These are phyloP conservation scores for Doryteuthis pealeii DNA, from an alignment of 1,140 invertebrate genomes.

Conservation along the genomic window DNA sequence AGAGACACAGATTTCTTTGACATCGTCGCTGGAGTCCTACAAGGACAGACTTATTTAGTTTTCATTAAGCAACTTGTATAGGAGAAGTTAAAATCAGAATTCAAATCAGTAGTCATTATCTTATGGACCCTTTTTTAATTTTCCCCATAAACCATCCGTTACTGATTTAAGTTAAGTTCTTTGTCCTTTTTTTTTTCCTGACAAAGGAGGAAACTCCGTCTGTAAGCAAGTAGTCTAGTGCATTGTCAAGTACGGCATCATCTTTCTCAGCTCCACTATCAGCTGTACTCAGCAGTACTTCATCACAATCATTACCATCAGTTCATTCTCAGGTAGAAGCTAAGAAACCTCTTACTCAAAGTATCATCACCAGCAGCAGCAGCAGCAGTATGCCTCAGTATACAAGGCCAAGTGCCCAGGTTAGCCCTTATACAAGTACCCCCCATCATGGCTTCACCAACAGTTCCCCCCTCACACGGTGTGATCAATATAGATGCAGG, in stretches of 20 bases:
- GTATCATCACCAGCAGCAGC: conserved; percentile 3
- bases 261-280: conserved; percentile 13
- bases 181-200: no score
- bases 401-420: conserved; percentile 45
- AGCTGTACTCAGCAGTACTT: conserved; percentile 4
- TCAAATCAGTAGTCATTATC: no score
- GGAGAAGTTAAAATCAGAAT: no score
- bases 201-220: conserved; percentile 12
- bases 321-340: not conserved
- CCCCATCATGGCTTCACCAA: conserved; percentile 7
- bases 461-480: conserved; percentile 27
- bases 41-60: no score
- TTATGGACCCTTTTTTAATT: no score
- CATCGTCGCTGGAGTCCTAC: no score
- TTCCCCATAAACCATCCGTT: no score
- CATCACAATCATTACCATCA: not conserved
- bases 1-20: no score
- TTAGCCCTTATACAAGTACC: conserved; percentile 35
- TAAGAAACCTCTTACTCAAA: conserved; percentile 14
- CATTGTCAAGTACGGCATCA: conserved; percentile 17
- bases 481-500: conserved; percentile 45
- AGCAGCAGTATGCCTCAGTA: conserved; percentile 17
- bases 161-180: no score
- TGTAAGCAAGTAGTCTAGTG: not conserved
- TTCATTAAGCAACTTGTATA: no score